Evolutionary conservation across 1,140 invertebrate species (phyloP), one percentile per base, ranked within the genome.

Genomic region (Heterodera carotae): DNA sequence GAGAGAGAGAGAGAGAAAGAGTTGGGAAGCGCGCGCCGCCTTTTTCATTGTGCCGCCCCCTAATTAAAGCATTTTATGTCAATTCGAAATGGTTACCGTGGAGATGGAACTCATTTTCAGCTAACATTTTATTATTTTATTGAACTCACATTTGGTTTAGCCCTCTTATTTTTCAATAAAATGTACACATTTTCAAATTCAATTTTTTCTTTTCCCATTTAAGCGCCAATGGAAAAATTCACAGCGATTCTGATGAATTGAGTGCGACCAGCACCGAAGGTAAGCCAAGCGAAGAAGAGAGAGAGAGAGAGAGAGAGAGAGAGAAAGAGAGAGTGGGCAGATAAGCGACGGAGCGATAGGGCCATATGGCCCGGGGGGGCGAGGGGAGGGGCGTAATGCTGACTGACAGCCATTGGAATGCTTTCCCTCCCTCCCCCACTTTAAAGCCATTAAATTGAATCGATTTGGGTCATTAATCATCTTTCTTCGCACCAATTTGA

Each of bases 241-340:
- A 29, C 62, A 34, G 10, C 27, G 62, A 22, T 34, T 66, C 62
- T 25, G 62, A n/a, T n/a, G n/a, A 15, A 34, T 34, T 31, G 62
- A 66, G 62, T 66, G 62, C 62, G 33, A 66, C 62, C 25, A 66
- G 62, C 62, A 66, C 62, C 22, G 62, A 66, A 66, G 62, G 62
- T 66, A 34, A 66, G n/a, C n/a, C n/a, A n/a, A 31, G 3, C 39
- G 27, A 12, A 22, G 62, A 22, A 27, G n/a, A 62, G n/a, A 6
- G 59, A 29, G 18, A 7, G n/a, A 22, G 59, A 18, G n/a, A 18
- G 59, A n/a, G 22, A 6, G 59, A 18, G 59, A 18, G n/a, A 62
- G n/a, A 6, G 59, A 29, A 62, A 7, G n/a, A 22, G 59, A 27
- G 27, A 27, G 62, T 15, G 62, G 62, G 27, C n/a, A 10, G 62